phyloP scores from a whole-genome alignment of 2,888 invertebrate species.

The Luffia ferchaultella region DNA sequence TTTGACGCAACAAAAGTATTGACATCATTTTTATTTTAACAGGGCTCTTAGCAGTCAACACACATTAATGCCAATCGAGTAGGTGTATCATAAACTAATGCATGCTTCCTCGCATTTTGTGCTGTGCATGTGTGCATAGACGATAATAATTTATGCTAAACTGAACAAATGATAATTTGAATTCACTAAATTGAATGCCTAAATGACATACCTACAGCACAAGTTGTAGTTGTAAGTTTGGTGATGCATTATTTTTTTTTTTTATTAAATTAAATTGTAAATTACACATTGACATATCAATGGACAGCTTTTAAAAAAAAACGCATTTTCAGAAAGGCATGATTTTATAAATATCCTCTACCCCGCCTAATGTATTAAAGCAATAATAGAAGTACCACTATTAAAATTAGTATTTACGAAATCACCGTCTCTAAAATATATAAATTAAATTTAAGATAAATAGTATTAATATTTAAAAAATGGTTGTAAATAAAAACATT shows the following conservation, averaged over 20 bases:
- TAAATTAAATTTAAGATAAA: too few relatives aligned
- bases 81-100: conserved; percentile 60
- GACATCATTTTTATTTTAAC: conserved; percentile 61
- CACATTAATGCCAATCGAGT: conserved; percentile 67
- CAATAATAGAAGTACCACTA: background rate
- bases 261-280: background rate
- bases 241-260: background rate
- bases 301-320: background rate
- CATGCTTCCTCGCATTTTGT: conserved; percentile 39
- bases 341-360: background rate
- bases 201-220: background rate
- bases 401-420: background rate
- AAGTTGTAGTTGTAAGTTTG: background rate
- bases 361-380: background rate
- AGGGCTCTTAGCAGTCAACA: conserved; percentile 68
- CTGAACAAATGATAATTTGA: background rate
- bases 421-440: background rate
- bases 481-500: too few relatives aligned
- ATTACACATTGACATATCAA: background rate
- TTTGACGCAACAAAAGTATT: conserved; percentile 23
- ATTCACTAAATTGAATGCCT: background rate
- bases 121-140: background rate
- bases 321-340: background rate
- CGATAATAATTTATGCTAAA: background rate
- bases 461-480: too few relatives aligned